Evolutionary conservation across 2,888 invertebrate genomes (phyloP), one percentile per base, ranked within the genome.

Genomic region (Melanostoma mellinum): DNA sequence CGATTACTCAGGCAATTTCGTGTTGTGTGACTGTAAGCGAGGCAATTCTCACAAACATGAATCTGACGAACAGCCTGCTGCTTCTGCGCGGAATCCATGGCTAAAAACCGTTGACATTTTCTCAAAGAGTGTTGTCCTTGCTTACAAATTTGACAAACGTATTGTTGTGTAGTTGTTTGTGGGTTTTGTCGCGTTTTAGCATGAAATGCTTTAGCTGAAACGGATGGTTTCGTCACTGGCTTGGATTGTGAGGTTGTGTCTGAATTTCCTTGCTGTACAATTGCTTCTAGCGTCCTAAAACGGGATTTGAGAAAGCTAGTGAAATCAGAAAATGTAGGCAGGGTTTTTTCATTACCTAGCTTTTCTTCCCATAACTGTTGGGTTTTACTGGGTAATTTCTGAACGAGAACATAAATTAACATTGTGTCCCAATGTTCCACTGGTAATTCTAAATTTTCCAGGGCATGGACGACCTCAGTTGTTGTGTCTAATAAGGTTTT

Each of bases 21-120:
- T 50, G 5, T 6, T 50, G 50, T 50, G 3, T 61, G 60, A 30
- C 10, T 46, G 44, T 35, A 5, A 32, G 33, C 60, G 8, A 61
- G 33, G 35, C 60, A 61, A 5, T 61, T 61, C 8, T 46, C 60
- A 46, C 63, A 50, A 6, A 50, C 63, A 6, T 36, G 36, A 20
- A 20, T 36, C 6, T 30, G 46, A 9, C 38, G 35, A 5, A 50
- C 50, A 20, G 46, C 46, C 38, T 63, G 63, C 8, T 32, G 10
- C 2, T 35, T 46, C 10, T 46, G 63, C 6, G 38, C 0, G 9
- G 30, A 4, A 10, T 63, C 50, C 50, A 63, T 63, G 8, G 6
- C 36, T 35, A 10, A 46, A 63, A 63, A 63, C 30, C 6, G 33
- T 1, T 63, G 10, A 38, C 63, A 50, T 8, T 44, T 50, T 20